A percentile compares a stretch with the other conserved stretches of the same genome.
Conservation (phyloP, 92 coral and sea anemone species). For the Parazoanthus swiftii region DNA sequence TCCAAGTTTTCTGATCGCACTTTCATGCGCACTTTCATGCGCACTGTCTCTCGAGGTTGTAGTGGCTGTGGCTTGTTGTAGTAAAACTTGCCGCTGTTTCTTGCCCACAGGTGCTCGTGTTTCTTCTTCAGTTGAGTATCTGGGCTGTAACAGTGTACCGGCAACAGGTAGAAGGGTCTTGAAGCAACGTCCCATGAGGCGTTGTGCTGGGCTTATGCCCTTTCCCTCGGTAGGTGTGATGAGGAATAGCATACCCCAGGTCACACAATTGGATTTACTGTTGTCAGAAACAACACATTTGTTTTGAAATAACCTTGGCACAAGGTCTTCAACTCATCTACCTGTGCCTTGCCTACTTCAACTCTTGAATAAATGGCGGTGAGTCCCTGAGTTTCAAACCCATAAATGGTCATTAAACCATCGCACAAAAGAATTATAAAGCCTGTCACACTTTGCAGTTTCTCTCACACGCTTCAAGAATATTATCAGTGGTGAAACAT, state of each 20-base stretch:
- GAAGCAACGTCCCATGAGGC: no score
- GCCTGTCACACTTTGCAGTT: constrained; percentile 44
- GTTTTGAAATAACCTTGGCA: constrained; percentile 65
- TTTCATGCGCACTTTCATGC: no score
- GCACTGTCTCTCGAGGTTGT: no score
- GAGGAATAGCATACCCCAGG: constrained; percentile 68
- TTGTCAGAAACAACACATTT: constrained; percentile 43
- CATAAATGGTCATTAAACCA: constrained; percentile 49
- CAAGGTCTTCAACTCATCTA: constrained; percentile 45
- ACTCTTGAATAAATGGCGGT: constrained; percentile 57
- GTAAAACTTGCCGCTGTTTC: no score
- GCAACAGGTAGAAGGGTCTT: no score
- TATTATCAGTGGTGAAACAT: no score
- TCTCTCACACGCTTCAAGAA: constrained; percentile 12
- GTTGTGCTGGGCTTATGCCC: no score
- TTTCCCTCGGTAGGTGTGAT: constrained; percentile 31
- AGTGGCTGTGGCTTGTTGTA: no score
- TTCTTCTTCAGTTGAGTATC: no score
- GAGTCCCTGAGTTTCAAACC: constrained; percentile 55
- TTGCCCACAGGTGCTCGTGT: no score
- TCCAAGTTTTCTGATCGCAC: no score
- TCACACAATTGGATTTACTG: constrained; percentile 64
- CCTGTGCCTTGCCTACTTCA: constrained; percentile 40
- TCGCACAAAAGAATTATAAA: constrained; percentile 13
- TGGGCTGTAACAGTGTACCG: no score